These are phyloP conservation scores for Adelphocoris suturalis DNA, from an alignment of 2,888 invertebrate species.

Conservation along the genomic window DNA sequence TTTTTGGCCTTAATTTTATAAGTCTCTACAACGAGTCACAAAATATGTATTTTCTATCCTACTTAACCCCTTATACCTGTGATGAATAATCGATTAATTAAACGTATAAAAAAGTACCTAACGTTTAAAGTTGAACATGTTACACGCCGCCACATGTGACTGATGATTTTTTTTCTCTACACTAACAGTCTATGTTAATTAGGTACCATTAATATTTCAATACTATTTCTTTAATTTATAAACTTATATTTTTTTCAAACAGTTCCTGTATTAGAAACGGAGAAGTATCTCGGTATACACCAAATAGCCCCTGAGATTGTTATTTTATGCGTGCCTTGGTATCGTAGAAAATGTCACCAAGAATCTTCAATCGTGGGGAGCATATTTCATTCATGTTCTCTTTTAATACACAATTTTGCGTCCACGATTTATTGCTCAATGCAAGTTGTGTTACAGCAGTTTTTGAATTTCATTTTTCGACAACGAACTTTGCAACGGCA, in stretches of 20 bases:
- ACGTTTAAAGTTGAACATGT: slow-evolving; percentile 73
- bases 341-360: too few species aligned
- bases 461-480: background rate
- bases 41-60: slow-evolving; percentile 69
- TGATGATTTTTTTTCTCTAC: slow-evolving; percentile 70
- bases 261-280: slow-evolving; percentile 52
- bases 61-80: slow-evolving; percentile 68
- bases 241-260: slow-evolving; percentile 54
- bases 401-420: background rate
- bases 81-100: slow-evolving; percentile 58
- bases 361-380: background rate
- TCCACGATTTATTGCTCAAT: slow-evolving; percentile 36
- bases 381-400: background rate
- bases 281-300: slow-evolving; percentile 65
- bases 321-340: background rate
- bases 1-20: slow-evolving; percentile 33
- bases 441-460: slow-evolving; percentile 47
- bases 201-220: slow-evolving; percentile 73
- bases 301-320: slow-evolving; percentile 22
- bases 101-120: slow-evolving; percentile 65
- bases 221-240: slow-evolving; percentile 53
- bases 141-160: slow-evolving; percentile 40
- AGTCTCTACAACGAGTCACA: slow-evolving; percentile 60
- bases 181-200: slow-evolving; percentile 75
- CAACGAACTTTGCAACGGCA: background rate